Conservation (phyloP, 2,113 vertebrate genomes). For the Oreotrochilus melanogaster region DNA sequence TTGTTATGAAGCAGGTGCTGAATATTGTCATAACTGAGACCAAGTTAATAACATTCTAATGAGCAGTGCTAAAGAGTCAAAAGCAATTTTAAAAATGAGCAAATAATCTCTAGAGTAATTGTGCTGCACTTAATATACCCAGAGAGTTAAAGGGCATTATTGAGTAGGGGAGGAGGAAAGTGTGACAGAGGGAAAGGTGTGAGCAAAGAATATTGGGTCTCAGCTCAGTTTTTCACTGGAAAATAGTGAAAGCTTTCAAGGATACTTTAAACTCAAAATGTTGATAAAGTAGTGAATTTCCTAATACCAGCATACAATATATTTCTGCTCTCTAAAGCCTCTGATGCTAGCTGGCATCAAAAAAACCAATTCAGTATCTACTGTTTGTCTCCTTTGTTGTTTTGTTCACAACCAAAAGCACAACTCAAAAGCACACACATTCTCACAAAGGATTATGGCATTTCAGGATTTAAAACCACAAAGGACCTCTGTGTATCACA, state of each 20-base stretch:
- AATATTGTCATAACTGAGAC: background rate
- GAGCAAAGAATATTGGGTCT: background rate
- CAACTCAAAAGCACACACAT: background rate
- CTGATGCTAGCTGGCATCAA: background rate
- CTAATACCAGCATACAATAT: background rate
- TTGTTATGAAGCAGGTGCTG: background rate
- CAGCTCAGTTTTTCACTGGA: background rate
- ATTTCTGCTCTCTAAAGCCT: background rate
- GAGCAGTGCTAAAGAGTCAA: slow-evolving; percentile 36
- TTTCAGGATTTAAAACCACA: background rate
- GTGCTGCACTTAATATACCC: background rate
- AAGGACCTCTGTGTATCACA: background rate
- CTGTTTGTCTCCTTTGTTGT: background rate
- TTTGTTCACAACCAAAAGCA: background rate
- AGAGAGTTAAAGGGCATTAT: background rate
- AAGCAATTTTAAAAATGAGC: slow-evolving; percentile 29
- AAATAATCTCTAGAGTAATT: slow-evolving; percentile 20
- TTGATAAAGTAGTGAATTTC: background rate
- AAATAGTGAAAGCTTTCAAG: background rate
- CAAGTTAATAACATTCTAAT: slow-evolving; percentile 41
- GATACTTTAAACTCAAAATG: background rate
- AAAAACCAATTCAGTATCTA: background rate
- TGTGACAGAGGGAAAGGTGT: background rate
- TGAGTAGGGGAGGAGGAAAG: background rate
- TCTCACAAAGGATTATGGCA: background rate